phyloP scores from a whole-genome alignment of 2,888 invertebrate genomes.

The Drosophila mercatorum region DNA sequence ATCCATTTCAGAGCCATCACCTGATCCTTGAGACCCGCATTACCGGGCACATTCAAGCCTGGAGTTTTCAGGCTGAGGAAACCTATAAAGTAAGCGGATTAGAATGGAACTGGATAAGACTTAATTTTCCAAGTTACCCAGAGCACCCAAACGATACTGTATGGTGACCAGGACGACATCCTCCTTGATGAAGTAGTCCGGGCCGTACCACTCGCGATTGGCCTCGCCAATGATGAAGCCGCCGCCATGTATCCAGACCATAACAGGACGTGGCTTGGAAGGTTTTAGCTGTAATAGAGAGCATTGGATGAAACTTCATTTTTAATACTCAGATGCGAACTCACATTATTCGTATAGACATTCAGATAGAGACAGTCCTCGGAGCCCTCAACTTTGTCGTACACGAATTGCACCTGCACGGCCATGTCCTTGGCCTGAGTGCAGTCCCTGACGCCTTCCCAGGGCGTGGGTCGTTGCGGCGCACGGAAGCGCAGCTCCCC shows the following conservation, averaged over 20 bases:
- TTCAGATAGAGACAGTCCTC: constrained; percentile 87
- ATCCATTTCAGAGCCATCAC: constrained; percentile 86
- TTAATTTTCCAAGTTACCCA: constrained; percentile 70
- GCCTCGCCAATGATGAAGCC: constrained; percentile 85
- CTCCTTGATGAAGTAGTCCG: constrained; percentile 85
- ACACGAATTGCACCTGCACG: constrained; percentile 81
- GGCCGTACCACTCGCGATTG: constrained; percentile 82
- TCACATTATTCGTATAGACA: constrained; percentile 84
- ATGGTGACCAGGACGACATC: constrained; percentile 85
- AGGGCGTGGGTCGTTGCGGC: constrained; percentile 84
- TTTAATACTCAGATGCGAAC: constrained; percentile 18
- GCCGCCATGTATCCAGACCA: constrained; percentile 86
- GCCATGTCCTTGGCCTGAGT: constrained; percentile 78
- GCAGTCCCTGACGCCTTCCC: constrained; percentile 85
- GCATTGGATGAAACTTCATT: background rate
- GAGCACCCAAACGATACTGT: constrained; percentile 85
- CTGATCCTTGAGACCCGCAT: constrained; percentile 86
- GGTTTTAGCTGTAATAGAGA: constrained; percentile 67
- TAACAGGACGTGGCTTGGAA: constrained; percentile 82
- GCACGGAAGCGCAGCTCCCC: constrained; percentile 84
- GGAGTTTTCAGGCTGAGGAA: constrained; percentile 85
- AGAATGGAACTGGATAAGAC: background rate
- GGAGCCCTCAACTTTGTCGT: constrained; percentile 83
- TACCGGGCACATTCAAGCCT: constrained; percentile 85
- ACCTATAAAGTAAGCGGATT: constrained; percentile 73